Evolutionary conservation across 2,797 vertebrate genomes (phyloP).

Genomic region (Hapalemur alaotrensis): DNA sequence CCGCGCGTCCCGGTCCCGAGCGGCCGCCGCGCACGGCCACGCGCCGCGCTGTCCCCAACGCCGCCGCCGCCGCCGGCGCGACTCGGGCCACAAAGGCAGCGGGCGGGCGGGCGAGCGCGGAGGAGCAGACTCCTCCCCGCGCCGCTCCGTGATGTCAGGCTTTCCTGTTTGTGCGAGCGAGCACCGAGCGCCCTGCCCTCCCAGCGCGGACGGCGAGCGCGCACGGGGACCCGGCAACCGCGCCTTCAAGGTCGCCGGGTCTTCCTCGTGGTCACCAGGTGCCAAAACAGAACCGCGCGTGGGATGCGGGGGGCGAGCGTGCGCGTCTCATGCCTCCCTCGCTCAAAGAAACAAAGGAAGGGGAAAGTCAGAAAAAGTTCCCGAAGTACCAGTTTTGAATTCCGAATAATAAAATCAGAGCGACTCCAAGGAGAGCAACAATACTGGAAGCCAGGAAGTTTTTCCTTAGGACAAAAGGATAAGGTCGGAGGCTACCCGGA

Average conservation of each 20-base stretch:
- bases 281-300: conserved; percentile 42
- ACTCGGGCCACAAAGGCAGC: conserved; percentile 78
- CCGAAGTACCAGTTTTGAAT: background rate
- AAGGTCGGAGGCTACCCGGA: background rate
- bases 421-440: background rate
- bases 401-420: conserved; percentile 23
- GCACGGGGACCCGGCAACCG: background rate
- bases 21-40: conserved; percentile 49
- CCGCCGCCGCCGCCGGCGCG: conserved; percentile 53
- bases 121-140: conserved; percentile 73
- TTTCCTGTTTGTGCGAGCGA: conserved; percentile 74
- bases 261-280: conserved; percentile 44
- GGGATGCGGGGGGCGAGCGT: background rate
- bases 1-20: background rate
- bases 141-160: conserved; percentile 76
- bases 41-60: conserved; percentile 41
- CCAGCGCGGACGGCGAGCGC: background rate
- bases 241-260: background rate
- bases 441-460: background rate
- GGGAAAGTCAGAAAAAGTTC: background rate
- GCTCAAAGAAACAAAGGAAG: background rate
- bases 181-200: too few relatives aligned
- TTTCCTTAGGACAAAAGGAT: background rate
- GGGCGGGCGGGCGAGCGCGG: conserved; percentile 16
- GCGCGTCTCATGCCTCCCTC: background rate